phyloP scores from a whole-genome alignment of 2,888 invertebrate species.

The Aromia moschata region DNA sequence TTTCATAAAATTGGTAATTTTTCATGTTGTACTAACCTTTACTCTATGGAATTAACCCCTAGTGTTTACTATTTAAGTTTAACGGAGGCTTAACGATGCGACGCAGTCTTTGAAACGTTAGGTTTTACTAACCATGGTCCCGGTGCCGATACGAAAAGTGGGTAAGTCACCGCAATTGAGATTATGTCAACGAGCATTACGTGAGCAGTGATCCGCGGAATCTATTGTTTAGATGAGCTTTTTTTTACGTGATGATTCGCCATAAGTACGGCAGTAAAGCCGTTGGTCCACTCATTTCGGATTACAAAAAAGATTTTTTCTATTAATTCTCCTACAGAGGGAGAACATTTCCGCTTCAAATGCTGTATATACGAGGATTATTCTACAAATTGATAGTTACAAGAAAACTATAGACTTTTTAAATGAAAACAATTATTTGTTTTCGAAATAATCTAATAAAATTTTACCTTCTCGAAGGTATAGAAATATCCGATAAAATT shows the following conservation, averaged over 20 bases:
- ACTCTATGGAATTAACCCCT: too few relatives aligned
- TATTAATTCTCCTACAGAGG: slow-evolving; percentile 47
- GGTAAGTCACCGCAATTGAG: slow-evolving; percentile 49
- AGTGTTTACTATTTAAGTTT: too few relatives aligned
- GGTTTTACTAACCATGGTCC: slow-evolving; percentile 35
- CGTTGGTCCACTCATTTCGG: slow-evolving; percentile 52
- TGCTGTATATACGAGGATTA: too few relatives aligned
- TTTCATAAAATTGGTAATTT: too few relatives aligned
- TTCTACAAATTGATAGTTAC: too few relatives aligned
- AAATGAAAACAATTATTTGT: too few relatives aligned
- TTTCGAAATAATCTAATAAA: too few relatives aligned
- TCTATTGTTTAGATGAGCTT: slow-evolving; percentile 54
- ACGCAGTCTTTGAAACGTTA: slow-evolving; percentile 34
- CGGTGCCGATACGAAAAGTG: slow-evolving; percentile 38
- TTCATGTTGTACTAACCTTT: too few relatives aligned
- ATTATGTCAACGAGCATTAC: slow-evolving; percentile 52
- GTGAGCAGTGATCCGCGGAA: slow-evolving; percentile 41
- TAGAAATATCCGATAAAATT: too few relatives aligned
- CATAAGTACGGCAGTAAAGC: slow-evolving; percentile 43
- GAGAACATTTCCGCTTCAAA: slow-evolving; percentile 35
- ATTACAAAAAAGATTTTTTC: slow-evolving; percentile 49
- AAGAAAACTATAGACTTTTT: too few relatives aligned
- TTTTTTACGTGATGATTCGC: slow-evolving; percentile 47
- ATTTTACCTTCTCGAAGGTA: too few relatives aligned
- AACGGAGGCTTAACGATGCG: too few relatives aligned